Base-by-base conservation (phyloP, 2,113 vertebrate species). In the Sialia sialis region DNA sequence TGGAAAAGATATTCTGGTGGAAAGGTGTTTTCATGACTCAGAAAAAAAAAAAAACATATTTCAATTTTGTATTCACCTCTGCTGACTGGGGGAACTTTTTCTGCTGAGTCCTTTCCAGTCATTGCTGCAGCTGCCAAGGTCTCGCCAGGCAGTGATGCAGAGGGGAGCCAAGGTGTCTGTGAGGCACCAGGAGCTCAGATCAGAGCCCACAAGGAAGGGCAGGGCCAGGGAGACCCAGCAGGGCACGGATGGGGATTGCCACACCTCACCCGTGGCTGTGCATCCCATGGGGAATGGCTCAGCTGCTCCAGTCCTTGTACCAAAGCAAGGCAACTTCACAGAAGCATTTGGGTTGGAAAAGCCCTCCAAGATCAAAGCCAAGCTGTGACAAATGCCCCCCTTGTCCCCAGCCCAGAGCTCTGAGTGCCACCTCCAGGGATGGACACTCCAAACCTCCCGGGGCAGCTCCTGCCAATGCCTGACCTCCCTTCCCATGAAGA, bases 321-420 rank as follows among this genome's bases (percentile, higher is more conserved):
- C 36, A 49, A 10, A 72, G 43, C 21, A 16, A 34, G 3, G 20
- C 34, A 36, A 3, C 41, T 11, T 11, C 48, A 13, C 30, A 14
- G 20, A 7, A 5, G 2, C 34, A 3, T 4, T 7, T 13, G 23
- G 48, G 5, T 0, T 29, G 56, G 30, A 21, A 63, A 41, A 30
- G 19, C 2, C 8, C 13, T 14, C 29, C 13, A 3, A 6, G 16
- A 20, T 3, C 2, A 0, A 39, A 19, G 2, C 41, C 56, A 8
- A 2, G 4, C 39, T 30, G n/a, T 44, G n/a, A 2, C 29, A 0
- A 0, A 9, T 17, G 5, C n/a, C 55, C 9, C 0, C 19, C 13
- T 20, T 48, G 56, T 39, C 23, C 1, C 66, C 41, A 48, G 16
- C 56, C 34, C 66, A 8, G 34, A 49, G 66, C 49, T 1, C 49